Percentiles rank a stretch among this genome's conserved stretches.
phyloP scores from a whole-genome alignment of 2,113 vertebrate species.

The Anthoscopus minutus region DNA sequence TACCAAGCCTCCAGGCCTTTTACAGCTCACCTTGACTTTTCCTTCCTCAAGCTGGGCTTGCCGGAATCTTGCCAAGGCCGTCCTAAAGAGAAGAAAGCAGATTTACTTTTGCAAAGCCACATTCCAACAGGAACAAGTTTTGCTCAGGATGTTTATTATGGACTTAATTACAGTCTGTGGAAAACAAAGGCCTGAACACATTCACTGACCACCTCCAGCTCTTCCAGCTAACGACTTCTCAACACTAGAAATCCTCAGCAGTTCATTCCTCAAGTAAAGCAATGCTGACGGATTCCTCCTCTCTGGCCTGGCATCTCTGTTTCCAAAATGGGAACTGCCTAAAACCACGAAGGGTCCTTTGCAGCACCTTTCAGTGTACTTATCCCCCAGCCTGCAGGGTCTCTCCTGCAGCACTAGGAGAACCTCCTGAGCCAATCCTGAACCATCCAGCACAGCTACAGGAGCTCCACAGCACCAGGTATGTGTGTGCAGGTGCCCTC shows the following conservation, averaged over 20 bases:
- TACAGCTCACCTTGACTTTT: slow-evolving; percentile 84
- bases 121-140: background rate
- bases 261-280: background rate
- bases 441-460: background rate
- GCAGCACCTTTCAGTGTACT: fast-evolving
- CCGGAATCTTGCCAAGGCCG: slow-evolving; percentile 93
- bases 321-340: background rate
- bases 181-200: background rate
- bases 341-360: fast-evolving
- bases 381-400: background rate
- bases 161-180: background rate
- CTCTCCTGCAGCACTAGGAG: too few species aligned
- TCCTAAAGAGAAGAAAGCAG: slow-evolving; percentile 73
- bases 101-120: background rate
- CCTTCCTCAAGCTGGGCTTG: slow-evolving; percentile 96
- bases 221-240: fast-evolving
- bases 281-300: background rate
- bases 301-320: background rate
- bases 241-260: background rate
- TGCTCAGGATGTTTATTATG: background rate
- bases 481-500: fast-evolving
- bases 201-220: background rate
- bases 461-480: too few species aligned
- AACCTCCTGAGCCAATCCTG: too few species aligned
- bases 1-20: background rate